Evolutionary conservation across 2,797 vertebrate species (phyloP), one percentile per base, ranked within the genome.

Genomic region (Rachycentron canadum): DNA sequence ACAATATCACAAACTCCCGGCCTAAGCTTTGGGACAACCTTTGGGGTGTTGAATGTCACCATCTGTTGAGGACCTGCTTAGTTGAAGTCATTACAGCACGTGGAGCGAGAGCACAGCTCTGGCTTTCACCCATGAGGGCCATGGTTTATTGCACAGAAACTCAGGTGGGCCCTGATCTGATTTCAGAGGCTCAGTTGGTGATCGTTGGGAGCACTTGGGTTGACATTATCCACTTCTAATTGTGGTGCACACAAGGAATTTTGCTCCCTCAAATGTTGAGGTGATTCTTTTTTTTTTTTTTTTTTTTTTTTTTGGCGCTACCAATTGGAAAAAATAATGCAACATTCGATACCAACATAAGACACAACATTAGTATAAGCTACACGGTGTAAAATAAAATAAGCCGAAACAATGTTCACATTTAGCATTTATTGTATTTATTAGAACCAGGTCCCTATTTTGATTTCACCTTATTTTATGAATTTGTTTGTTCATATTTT

Each of bases 11-110:
- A 61, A 69, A 84, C 67, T 70, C 67, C 38, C 21, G 55, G 78
- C 70, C 78, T 55, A 32, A 86, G 81, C 86, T 62, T 34, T 55
- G 85, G 72, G 86, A 87, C 78, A 83, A 87, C 85, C 88, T 89
- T 88, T 71, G 65, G 86, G 88, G 88, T 83, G 79, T 90, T 88
- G 89, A 93, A 94, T 93, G 92, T 93, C 93, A 92, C 91, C 93
- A 92, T 93, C 92, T 94, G 94, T 92, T 88, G 86, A 88, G 58
- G 79, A 86, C 76, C 76, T 62, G 84, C 87, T 87, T 73, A 69
- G 87, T 69, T 84, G 84, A 86, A 89, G 84, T 86, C 88, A 86
- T 88, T 90, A 85, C 64, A 67, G 81, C 70, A 55, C 53, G 53
- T 73, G 83, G 69, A 79, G 75, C 60, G 68, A 81, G 73, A 61